Conservation (phyloP, 2,888 invertebrate species). For the Lamellibrachia satsuma region DNA sequence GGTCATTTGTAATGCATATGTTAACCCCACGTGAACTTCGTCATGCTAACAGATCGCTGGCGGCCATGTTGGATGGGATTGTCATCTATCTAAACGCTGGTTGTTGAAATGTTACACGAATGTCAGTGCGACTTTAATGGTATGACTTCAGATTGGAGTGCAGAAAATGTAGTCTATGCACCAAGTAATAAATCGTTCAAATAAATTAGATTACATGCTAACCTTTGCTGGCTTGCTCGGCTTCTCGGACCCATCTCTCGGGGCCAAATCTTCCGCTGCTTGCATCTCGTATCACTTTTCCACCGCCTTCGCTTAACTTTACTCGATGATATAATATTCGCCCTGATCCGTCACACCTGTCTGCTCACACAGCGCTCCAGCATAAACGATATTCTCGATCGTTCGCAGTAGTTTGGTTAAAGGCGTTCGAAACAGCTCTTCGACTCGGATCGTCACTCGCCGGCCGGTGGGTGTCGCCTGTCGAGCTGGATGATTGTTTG, state of each 20-base stretch:
- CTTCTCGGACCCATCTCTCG: background rate
- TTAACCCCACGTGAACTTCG: background rate
- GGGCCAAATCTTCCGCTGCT: background rate
- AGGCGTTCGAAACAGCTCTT: background rate
- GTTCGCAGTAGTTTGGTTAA: background rate
- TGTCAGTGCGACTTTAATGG: slow-evolving; percentile 2
- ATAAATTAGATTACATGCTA: background rate
- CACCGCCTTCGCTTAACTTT: background rate
- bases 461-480: slow-evolving; percentile 13
- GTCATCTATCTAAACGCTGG: background rate
- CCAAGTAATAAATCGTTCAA: background rate
- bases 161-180: background rate
- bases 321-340: background rate
- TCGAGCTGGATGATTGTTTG: background rate
- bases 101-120: background rate
- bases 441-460: background rate
- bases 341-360: background rate
- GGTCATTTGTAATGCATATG: background rate
- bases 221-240: background rate
- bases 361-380: background rate
- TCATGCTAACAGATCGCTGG: background rate
- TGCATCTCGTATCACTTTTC: background rate
- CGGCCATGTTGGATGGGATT: background rate
- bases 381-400: background rate
- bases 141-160: background rate